phyloP scores from a whole-genome alignment of 2,888 invertebrate genomes.

The Anorthoa munda region DNA sequence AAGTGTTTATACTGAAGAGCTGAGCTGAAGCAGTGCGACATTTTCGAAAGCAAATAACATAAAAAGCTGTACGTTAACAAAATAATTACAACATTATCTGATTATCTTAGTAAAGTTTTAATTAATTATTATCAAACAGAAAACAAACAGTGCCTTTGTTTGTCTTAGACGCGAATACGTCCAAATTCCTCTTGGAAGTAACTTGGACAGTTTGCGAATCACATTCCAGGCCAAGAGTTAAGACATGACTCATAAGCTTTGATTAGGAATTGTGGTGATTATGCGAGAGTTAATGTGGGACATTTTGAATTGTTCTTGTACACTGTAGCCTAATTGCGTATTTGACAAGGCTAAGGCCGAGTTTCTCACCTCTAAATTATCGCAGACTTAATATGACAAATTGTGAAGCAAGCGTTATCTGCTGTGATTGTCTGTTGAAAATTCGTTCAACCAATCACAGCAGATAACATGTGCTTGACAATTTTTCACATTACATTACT shows the following conservation, averaged over 20 bases:
- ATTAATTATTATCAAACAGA: conserved; percentile 32
- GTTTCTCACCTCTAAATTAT: too few relatives aligned
- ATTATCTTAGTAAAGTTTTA: conserved; percentile 1
- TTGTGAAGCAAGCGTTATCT: too few relatives aligned
- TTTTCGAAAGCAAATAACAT: not conserved
- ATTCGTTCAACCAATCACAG: too few relatives aligned
- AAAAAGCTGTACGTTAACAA: not conserved
- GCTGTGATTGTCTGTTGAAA: too few relatives aligned
- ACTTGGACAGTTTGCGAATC: conserved; percentile 61
- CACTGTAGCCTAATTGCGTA: too few relatives aligned
- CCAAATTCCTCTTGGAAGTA: conserved; percentile 50
- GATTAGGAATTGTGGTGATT: conserved; percentile 29
- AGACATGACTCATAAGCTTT: conserved; percentile 52
- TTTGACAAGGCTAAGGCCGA: too few relatives aligned
- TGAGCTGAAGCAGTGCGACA: not conserved
- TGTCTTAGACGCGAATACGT: conserved; percentile 37
- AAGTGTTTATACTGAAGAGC: not conserved
- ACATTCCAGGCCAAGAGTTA: conserved; percentile 60
- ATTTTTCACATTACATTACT: too few relatives aligned
- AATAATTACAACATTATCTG: conserved; percentile 14
- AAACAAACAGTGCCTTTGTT: conserved; percentile 34
- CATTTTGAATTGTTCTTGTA: not conserved
- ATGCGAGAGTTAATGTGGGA: not conserved
- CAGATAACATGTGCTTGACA: too few relatives aligned
- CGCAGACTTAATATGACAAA: too few relatives aligned